These are phyloP conservation scores for Apodemia zela DNA, from an alignment of 2,888 invertebrate species.

Conservation along the genomic window DNA sequence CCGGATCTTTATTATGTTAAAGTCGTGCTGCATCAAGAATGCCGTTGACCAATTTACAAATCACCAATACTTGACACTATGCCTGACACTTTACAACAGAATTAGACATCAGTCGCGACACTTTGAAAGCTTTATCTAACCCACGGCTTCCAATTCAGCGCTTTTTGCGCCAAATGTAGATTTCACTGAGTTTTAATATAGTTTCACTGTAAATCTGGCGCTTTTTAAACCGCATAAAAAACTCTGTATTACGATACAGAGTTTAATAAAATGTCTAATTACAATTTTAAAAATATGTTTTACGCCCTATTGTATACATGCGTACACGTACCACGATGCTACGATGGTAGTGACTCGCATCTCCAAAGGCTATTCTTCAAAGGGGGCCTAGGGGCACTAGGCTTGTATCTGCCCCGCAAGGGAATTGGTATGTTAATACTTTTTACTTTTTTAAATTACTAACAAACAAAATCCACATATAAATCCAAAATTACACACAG, in stretches of 20 bases:
- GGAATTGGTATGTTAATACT: too few relatives aligned
- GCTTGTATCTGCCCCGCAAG: too few relatives aligned
- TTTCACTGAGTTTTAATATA: not conserved
- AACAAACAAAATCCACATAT: too few relatives aligned
- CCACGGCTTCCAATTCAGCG: not conserved
- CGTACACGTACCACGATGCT: too few relatives aligned
- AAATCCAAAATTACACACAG: too few relatives aligned
- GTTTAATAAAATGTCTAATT: not conserved
- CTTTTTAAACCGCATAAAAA: not conserved
- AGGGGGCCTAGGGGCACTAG: too few relatives aligned
- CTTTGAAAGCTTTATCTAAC: conserved; percentile 11
- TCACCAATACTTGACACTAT: conserved; percentile 17
- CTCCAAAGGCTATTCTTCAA: too few relatives aligned
- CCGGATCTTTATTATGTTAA: conserved; percentile 10
- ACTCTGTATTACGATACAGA: too few relatives aligned
- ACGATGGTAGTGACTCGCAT: too few relatives aligned
- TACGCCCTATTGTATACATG: too few relatives aligned
- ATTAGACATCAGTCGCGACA: conserved; percentile 6
- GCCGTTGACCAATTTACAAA: conserved; percentile 16
- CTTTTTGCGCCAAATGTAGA: not conserved
- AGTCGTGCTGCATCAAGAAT: conserved; percentile 15
- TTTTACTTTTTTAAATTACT: too few relatives aligned
- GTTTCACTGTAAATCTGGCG: not conserved
- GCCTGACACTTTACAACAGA: conserved; percentile 17
- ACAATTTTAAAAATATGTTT: not conserved